phyloP scores from a whole-genome alignment of 2,797 vertebrate species.

The Melanotaenia pygmaea region DNA sequence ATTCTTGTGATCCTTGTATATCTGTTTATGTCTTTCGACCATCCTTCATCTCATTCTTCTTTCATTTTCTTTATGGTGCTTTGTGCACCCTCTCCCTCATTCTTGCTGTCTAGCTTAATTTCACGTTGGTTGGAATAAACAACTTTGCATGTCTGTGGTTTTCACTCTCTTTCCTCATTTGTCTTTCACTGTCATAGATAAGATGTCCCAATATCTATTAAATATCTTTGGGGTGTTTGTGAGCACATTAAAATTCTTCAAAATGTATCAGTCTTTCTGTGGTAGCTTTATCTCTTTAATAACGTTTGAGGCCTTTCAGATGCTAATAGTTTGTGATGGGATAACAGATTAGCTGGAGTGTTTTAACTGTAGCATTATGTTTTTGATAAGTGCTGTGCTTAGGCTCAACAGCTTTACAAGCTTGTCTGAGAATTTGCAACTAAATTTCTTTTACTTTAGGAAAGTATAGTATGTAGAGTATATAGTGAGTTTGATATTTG shows the following conservation, averaged over 20 bases:
- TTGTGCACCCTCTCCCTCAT: constrained; percentile 16
- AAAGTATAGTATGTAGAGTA: background rate
- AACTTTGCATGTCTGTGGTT: constrained; percentile 42
- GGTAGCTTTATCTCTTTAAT: constrained; percentile 60
- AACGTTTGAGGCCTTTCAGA: constrained; percentile 48
- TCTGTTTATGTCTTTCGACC: constrained; percentile 54
- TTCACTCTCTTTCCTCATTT: background rate
- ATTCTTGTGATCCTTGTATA: constrained; percentile 45
- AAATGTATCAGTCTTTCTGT: constrained; percentile 41
- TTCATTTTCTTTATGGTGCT: constrained; percentile 40
- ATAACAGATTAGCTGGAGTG: constrained; percentile 41
- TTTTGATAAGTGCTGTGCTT: constrained; percentile 23
- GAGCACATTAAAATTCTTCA: constrained; percentile 37
- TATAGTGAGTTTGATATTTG: too few relatives aligned
- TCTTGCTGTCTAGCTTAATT: constrained; percentile 4
- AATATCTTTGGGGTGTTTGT: constrained; percentile 50
- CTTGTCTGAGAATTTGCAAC: constrained; percentile 16
- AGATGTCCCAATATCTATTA: constrained; percentile 26
- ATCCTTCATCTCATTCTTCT: constrained; percentile 41
- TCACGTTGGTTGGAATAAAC: constrained; percentile 49
- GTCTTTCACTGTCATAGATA: constrained; percentile 42
- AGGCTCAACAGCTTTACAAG: constrained; percentile 15
- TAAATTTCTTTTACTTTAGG: constrained; percentile 15
- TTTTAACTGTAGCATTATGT: constrained; percentile 9
- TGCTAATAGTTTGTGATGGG: constrained; percentile 24